A percentile compares a stretch with the other conserved stretches of the same genome.
Evolutionary conservation across 2,888 invertebrate species (phyloP).

Genomic region (Napeogenes sylphis): DNA sequence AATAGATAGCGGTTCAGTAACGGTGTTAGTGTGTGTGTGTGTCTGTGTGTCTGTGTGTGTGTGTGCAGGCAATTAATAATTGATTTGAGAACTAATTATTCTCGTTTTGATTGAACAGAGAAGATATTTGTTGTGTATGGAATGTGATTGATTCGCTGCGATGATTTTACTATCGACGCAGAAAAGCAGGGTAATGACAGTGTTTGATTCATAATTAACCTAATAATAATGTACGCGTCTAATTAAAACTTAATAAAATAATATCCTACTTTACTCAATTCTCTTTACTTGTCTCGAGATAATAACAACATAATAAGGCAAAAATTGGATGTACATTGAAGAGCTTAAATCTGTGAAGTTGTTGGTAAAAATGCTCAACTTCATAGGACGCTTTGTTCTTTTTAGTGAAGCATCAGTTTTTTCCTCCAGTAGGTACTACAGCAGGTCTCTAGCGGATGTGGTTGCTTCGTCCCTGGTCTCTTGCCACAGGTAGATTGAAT

Average conservation of each 20-base stretch:
- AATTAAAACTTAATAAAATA: no score
- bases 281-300: no score
- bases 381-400: slow-evolving; percentile 8
- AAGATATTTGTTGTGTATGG: slow-evolving; percentile 12
- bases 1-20: slow-evolving; percentile 13
- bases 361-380: background rate
- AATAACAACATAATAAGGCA: background rate
- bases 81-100: slow-evolving; percentile 25
- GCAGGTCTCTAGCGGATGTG: slow-evolving; percentile 51
- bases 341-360: background rate
- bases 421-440: slow-evolving; percentile 17
- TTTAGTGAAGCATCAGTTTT: slow-evolving; percentile 18
- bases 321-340: background rate
- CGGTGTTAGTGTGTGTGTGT: slow-evolving; percentile 14
- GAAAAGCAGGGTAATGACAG: no score
- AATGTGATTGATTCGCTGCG: no score
- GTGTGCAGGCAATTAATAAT: slow-evolving; percentile 18
- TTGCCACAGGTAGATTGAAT: slow-evolving; percentile 28
- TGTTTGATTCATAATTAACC: no score
- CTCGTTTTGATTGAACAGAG: slow-evolving; percentile 18
- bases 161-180: no score
- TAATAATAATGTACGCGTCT: no score
- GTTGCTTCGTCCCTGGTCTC: slow-evolving; percentile 34
- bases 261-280: no score
- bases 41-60: slow-evolving; percentile 14